Evolutionary conservation across 1,140 invertebrate genomes (phyloP), one percentile per base, ranked within the genome.

Genomic region (Zophobas morio): DNA sequence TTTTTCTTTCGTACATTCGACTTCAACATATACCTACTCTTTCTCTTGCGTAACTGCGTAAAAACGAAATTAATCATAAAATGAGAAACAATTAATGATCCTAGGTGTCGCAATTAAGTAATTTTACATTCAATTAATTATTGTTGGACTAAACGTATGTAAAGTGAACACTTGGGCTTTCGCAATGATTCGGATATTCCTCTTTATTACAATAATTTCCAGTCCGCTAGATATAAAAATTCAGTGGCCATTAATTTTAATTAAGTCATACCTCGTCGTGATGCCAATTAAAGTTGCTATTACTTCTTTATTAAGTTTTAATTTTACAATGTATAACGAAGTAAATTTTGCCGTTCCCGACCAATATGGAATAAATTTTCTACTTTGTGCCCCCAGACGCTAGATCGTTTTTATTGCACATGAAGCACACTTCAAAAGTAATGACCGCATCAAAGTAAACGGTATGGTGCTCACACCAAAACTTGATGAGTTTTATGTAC

Each of bases 1-100:
- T 56, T 73, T 56, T 70, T 73, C 56, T 56, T 73, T 66, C 20
- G n/a, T 66, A 40, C 60, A 42, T 66, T 42, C 39, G 60, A 73
- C 2, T 54, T 73, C 37, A 51, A 72, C 46, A 72, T 36, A 54
- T 20, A 20, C 20, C 49, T 20, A 54, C 34, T 37, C 8, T 6
- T 73, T 6, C 37, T 34, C 37, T 53, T 73, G 47, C 37, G 36
- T 32, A 73, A 42, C 36, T 20, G 33, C n/a, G 63, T 39, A 40
- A 35, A 35, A 8, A 39, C 51, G 37, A 73, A 73, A 73, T 49
- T 49, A 40, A 56, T 56, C 34, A 20, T 73, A 36, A 39, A 73
- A 36, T 53, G 33, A 73, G 40, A 73, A 34, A 72, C 36, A 73
- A 54, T 53, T 54, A 56, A 49, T 73, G 51, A 73, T 37, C 34